These are phyloP conservation scores for Hydractinia echinata DNA, from an alignment of 30 jellyfish, hydroid and myxozoan species.

Conservation along the genomic window DNA sequence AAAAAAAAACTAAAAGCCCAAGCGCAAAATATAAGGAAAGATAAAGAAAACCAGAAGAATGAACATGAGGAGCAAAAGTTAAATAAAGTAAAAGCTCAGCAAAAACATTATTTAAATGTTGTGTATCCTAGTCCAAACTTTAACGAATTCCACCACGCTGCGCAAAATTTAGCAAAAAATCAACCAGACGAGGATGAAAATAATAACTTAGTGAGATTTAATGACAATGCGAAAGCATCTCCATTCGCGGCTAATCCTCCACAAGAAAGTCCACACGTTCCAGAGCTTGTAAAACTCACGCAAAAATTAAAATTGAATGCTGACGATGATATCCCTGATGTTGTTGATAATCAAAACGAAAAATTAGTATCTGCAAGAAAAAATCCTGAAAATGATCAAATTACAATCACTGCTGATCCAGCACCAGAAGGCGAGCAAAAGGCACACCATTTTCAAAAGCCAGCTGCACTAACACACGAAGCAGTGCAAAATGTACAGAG, in stretches of 20 bases:
- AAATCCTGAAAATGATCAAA: slow-evolving; percentile 16
- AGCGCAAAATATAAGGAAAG: too few species aligned
- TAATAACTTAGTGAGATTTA: background rate
- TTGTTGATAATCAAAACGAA: slow-evolving; percentile 3
- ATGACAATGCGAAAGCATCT: background rate
- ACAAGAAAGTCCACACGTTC: background rate
- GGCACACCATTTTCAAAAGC: too few species aligned
- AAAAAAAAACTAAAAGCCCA: too few species aligned
- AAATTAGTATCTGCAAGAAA: slow-evolving; percentile 18
- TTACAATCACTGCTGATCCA: slow-evolving; percentile 38
- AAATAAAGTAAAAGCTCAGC: background rate
- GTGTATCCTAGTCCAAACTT: slow-evolving; percentile 1
- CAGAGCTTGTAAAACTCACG: background rate
- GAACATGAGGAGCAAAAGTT: background rate
- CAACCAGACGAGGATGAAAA: background rate
- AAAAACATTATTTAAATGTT: background rate
- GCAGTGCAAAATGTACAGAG: too few species aligned
- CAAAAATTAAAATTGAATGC: background rate
- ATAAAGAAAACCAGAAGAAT: too few species aligned
- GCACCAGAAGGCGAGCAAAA: slow-evolving; percentile 24
- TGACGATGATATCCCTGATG: background rate
- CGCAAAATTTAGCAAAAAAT: background rate
- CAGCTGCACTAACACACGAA: too few species aligned
- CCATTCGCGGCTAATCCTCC: background rate
- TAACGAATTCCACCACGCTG: background rate